A percentile compares a stretch with the other conserved stretches of the same genome.
Evolutionary conservation across 2,888 invertebrate genomes (phyloP).

Genomic region (Morpho deidamia): DNA sequence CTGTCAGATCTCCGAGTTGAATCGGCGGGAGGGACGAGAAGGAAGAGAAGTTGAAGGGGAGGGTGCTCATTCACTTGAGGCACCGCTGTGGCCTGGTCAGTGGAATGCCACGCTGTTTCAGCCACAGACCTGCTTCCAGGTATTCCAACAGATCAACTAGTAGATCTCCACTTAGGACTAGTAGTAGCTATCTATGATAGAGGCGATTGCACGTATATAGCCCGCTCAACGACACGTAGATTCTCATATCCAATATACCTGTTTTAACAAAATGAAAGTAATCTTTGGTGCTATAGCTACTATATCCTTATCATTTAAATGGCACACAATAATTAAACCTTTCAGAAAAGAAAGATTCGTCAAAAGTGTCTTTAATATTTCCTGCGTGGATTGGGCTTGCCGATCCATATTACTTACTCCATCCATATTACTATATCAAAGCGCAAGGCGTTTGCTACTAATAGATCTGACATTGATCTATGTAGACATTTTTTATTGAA

Average conservation of each 20-base stretch:
- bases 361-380: not conserved
- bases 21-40: slow-evolving; percentile 38
- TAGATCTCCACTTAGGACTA: slow-evolving; percentile 46
- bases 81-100: slow-evolving; percentile 55
- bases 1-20: slow-evolving; percentile 80
- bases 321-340: too few relatives aligned
- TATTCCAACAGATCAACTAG: slow-evolving; percentile 78
- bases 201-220: slow-evolving; percentile 29
- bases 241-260: not conserved
- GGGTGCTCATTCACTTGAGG: slow-evolving; percentile 4
- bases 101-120: slow-evolving; percentile 65
- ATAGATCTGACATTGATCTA: slow-evolving; percentile 52
- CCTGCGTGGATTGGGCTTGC: slow-evolving; percentile 1
- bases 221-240: slow-evolving; percentile 2
- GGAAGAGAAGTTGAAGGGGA: slow-evolving; percentile 13
- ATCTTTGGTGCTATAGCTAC: not conserved
- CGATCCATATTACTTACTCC: slow-evolving; percentile 1
- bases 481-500: slow-evolving; percentile 38
- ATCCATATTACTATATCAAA: not conserved
- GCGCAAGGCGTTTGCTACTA: slow-evolving; percentile 6
- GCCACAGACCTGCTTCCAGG: slow-evolving; percentile 75
- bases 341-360: too few relatives aligned
- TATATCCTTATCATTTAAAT: too few relatives aligned
- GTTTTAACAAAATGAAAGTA: not conserved
- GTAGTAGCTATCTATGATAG: slow-evolving; percentile 31